These are phyloP conservation scores for Coranthus polyacanthus DNA, from an alignment of 2,797 vertebrate genomes.

Conservation along the genomic window DNA sequence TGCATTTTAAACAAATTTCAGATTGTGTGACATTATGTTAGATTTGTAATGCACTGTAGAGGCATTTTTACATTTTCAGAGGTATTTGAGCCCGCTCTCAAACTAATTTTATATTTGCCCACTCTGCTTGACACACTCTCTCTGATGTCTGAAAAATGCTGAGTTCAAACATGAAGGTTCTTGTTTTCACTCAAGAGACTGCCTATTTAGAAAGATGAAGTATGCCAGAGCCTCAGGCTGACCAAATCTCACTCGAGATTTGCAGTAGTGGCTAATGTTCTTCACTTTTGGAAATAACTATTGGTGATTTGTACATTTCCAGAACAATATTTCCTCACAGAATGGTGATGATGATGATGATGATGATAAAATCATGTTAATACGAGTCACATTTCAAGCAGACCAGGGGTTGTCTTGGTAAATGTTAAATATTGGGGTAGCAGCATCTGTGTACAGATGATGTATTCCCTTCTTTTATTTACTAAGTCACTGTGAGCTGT, in stretches of 20 bases:
- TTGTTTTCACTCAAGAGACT: constrained; percentile 58
- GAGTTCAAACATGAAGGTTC: constrained; percentile 54
- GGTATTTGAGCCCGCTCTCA: constrained; percentile 23
- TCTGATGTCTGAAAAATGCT: constrained; percentile 51
- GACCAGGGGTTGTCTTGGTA: constrained; percentile 23
- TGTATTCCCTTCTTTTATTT: constrained; percentile 55
- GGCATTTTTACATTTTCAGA: constrained; percentile 7
- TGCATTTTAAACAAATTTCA: constrained; percentile 26
- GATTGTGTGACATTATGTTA: constrained; percentile 28
- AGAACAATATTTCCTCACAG: constrained; percentile 43
- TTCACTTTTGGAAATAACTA: constrained; percentile 43
- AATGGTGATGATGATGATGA: too few relatives aligned
- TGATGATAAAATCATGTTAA: constrained; percentile 33
- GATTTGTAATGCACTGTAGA: constrained; percentile 43
- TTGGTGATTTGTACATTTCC: constrained; percentile 44
- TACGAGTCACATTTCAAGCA: constrained; percentile 48
- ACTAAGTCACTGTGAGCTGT: constrained; percentile 52
- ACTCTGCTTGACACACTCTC: constrained; percentile 37
- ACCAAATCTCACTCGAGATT: constrained; percentile 45
- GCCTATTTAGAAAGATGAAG: constrained; percentile 61
- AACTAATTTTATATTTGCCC: constrained; percentile 48
- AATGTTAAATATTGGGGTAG: constrained; percentile 50
- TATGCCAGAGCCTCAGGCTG: constrained; percentile 59
- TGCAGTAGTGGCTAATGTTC: constrained; percentile 39
- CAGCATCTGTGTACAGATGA: constrained; percentile 39